Percentiles rank a stretch among this genome's conserved stretches.
These are phyloP conservation scores for Axinella damicornis DNA, from an alignment of 37 sponge, comb jelly and placozoan genomes.

Conservation along the genomic window DNA sequence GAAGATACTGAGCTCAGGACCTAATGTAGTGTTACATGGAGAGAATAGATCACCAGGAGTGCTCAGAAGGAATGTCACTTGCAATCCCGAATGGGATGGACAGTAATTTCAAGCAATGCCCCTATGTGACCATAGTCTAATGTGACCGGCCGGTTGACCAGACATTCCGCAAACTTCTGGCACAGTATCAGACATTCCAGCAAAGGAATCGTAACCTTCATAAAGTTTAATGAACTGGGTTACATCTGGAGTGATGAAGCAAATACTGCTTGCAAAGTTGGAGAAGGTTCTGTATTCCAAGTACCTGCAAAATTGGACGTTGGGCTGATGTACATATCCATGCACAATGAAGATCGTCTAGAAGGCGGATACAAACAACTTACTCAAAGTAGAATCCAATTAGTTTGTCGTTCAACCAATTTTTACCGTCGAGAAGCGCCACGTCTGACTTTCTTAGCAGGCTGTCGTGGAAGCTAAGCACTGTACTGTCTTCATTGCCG, in stretches of 20 bases:
- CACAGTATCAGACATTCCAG: no score
- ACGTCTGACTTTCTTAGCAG: conserved; percentile 62
- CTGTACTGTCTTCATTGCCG: background rate
- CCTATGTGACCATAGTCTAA: no score
- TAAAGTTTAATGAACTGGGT: conserved; percentile 78
- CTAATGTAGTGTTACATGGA: conserved; percentile 24
- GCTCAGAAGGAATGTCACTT: no score
- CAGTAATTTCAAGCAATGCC: no score
- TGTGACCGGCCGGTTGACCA: no score
- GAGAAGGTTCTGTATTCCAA: conserved; percentile 49
- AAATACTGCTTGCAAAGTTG: conserved; percentile 9
- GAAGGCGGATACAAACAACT: no score
- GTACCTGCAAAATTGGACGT: no score
- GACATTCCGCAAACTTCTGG: no score
- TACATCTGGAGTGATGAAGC: conserved; percentile 80
- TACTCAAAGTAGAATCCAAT: conserved; percentile 83
- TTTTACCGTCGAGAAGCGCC: conserved; percentile 24
- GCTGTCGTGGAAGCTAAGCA: conserved; percentile 62
- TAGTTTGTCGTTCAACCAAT: conserved; percentile 79
- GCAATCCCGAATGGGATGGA: no score
- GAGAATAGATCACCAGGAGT: no score
- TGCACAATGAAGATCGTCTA: background rate
- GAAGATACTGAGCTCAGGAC: conserved; percentile 49
- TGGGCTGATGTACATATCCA: background rate
- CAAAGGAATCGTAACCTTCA: conserved; percentile 67